These are phyloP conservation scores for Pituophis catenifer DNA, from an alignment of 2,113 vertebrate species.

Conservation along the genomic window DNA sequence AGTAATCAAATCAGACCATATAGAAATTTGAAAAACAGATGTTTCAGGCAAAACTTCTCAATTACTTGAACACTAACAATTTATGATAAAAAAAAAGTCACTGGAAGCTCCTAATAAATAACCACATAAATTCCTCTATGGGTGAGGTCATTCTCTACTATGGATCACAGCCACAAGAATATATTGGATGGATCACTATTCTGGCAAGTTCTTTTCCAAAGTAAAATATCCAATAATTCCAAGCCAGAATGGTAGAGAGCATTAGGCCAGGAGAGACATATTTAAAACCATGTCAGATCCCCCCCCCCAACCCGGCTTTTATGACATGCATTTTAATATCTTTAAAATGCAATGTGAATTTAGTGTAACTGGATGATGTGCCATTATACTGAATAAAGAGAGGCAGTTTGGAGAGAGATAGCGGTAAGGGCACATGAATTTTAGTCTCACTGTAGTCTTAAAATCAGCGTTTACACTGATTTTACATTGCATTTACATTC, in stretches of 20 bases:
- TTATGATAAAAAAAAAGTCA: not conserved
- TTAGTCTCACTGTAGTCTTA: not conserved
- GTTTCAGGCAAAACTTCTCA: not conserved
- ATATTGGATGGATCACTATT: conserved; percentile 78
- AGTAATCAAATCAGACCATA: not conserved
- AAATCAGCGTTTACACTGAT: not conserved
- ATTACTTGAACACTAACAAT: not conserved
- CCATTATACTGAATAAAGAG: not conserved
- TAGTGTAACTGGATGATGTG: not conserved
- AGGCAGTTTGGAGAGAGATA: not conserved
- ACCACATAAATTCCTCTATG: not conserved
- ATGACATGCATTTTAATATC: not conserved
- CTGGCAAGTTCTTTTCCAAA: conserved; percentile 66
- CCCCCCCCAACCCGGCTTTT: not conserved
- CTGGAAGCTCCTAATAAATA: not conserved
- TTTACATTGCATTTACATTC: no score
- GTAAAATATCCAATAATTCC: conserved; percentile 76
- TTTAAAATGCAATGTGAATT: not conserved
- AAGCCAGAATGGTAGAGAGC: conserved; percentile 82
- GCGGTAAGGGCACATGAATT: not conserved
- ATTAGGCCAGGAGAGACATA: conserved; percentile 57
- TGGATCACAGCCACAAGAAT: conserved; percentile 81
- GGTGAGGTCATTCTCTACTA: not conserved
- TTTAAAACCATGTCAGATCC: conserved; percentile 72
- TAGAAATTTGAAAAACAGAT: not conserved